Evolutionary conservation across 2,113 vertebrate genomes (phyloP).

Genomic region (Dendropsophus ebraccatus): DNA sequence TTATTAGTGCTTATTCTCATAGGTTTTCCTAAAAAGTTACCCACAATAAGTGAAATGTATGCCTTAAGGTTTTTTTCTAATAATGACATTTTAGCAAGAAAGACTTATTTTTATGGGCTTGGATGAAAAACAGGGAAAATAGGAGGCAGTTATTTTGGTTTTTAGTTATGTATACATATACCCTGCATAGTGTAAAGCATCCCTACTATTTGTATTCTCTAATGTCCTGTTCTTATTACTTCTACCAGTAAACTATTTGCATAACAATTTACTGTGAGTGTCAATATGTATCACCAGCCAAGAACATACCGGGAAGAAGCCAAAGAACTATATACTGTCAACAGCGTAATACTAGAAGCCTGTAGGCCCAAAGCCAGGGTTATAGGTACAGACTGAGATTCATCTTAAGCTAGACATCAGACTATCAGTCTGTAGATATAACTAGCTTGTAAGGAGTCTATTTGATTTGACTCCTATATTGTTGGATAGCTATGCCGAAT

Average conservation of each 20-base stretch:
- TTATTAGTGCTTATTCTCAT: too few species aligned
- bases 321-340: slow-evolving; percentile 13
- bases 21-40: too few species aligned
- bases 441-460: neutral
- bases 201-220: neutral
- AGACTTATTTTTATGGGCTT: too few species aligned
- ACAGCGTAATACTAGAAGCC: slow-evolving; percentile 6
- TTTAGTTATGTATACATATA: neutral
- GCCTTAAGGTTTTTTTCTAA: too few species aligned
- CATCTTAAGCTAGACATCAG: neutral
- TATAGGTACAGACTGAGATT: slow-evolving; percentile 12
- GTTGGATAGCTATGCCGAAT: neutral
- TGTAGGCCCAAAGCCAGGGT: neutral
- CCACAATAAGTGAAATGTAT: too few species aligned
- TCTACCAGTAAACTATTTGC: slow-evolving; percentile 31
- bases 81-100: too few species aligned
- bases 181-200: neutral
- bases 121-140: too few species aligned
- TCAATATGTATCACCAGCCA: slow-evolving; percentile 18
- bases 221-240: slow-evolving; percentile 9
- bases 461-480: neutral
- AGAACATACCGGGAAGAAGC: neutral
- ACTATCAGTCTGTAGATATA: neutral
- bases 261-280: slow-evolving; percentile 30
- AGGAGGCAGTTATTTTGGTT: too few species aligned